Conservation (phyloP, 2,797 vertebrate genomes). For the Eospalax fontanierii region DNA sequence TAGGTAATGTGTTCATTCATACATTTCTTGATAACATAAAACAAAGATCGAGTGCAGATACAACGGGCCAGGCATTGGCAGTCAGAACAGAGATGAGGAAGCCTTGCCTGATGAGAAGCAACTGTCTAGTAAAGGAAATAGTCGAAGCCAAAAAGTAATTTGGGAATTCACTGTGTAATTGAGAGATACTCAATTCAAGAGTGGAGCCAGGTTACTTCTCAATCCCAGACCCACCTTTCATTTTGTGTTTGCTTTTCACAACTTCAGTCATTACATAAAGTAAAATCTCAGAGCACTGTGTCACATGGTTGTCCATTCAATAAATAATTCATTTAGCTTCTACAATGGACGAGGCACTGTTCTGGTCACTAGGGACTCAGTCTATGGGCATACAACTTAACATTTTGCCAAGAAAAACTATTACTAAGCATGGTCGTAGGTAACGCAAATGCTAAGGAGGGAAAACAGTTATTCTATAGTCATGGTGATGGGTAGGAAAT, state of each 20-base stretch:
- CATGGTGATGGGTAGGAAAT: not conserved
- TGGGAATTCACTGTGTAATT: not conserved
- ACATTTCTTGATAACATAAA: not conserved
- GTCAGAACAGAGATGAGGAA: not conserved
- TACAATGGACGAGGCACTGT: not conserved
- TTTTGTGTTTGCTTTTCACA: not conserved
- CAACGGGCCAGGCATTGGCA: not conserved
- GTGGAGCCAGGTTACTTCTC: not conserved
- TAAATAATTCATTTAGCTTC: not conserved
- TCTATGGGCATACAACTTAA: not conserved
- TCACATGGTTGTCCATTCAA: not conserved
- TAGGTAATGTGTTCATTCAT: constrained; percentile 4
- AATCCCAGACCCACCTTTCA: not conserved
- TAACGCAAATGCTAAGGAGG: not conserved
- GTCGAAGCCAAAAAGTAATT: not conserved
- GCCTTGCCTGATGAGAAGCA: not conserved
- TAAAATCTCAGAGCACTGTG: not conserved
- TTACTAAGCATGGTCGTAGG: not conserved
- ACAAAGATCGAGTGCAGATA: not conserved
- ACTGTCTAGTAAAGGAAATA: not conserved
- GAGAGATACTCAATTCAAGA: not conserved
- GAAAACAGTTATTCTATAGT: not conserved
- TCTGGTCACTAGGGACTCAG: not conserved
- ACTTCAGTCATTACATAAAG: not conserved
- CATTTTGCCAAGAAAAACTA: not conserved